Base-by-base conservation (phyloP, 2,797 vertebrate genomes). In the Bradypodion ventrale region DNA sequence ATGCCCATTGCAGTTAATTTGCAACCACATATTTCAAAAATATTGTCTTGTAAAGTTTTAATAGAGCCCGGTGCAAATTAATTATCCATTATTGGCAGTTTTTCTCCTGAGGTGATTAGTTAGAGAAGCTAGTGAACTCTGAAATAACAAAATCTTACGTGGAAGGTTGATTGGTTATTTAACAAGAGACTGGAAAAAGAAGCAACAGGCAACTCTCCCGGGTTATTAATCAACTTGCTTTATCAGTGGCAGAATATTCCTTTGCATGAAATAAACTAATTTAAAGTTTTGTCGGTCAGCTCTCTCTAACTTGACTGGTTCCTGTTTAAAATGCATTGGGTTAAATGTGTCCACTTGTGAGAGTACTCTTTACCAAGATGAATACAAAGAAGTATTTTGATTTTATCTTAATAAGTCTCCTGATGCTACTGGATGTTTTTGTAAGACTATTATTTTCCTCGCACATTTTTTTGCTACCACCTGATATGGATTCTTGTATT, bases 21-120 rank as follows among this genome's bases (percentile, higher is more conserved):
- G 79, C 90, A 87, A 85, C 73, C 75, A 89, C 82, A 81, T 40
- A 85, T 66, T 87, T 91, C 84, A 90, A 89, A 86, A 83, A 88
- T 92, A 88, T 88, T 93, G 90, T 91, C 91, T 93, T 92, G 88
- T 91, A 93, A 93, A 93, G 92, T 93, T 93, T 93, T 93, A 93
- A 92, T 90, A 85, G 93, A 88, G 88, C 89, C 93, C 92, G 86
- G 19, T 92, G 92, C 91, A 93, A 92, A 91, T 92, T 92, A 93
- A 93, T 93, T 93, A 90, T 77, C 81, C 42, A 75, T 90, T 92
- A 91, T 91, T 87, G 90, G 88, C 10, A 37, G 87, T 89, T 87
- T 82, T 76, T 82, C 84, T 81, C 84, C 84, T 70, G 79, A 52
- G 84, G 21, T 77, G 84, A 85, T 85, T 82, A 77, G 52, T 75